phyloP scores from a whole-genome alignment of 2,888 invertebrate genomes.

The Pogonocherus hispidulus region DNA sequence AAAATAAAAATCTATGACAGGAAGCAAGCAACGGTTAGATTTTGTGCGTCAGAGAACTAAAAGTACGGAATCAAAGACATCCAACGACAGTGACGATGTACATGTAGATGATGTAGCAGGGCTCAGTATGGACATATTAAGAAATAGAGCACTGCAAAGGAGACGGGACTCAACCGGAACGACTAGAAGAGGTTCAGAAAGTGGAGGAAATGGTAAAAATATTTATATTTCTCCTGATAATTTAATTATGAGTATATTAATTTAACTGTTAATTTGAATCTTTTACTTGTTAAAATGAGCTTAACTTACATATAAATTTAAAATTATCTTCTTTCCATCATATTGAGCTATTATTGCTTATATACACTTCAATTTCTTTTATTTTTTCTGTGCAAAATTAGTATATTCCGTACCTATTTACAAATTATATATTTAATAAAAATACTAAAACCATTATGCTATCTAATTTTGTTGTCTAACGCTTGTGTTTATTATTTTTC shows the following conservation, averaged over 20 bases:
- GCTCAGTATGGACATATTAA: slow-evolving; percentile 63
- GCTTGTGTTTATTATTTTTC: slow-evolving; percentile 42
- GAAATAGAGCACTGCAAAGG: slow-evolving; percentile 59
- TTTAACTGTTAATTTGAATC: too few relatives aligned
- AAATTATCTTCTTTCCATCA: neutral
- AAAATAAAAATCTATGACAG: slow-evolving; percentile 36
- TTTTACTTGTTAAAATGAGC: neutral
- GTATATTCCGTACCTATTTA: too few relatives aligned
- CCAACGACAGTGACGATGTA: slow-evolving; percentile 62
- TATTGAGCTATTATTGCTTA: neutral
- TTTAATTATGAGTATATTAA: neutral
- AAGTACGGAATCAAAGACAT: slow-evolving; percentile 73
- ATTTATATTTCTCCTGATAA: neutral
- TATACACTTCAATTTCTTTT: neutral
- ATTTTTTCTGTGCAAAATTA: neutral
- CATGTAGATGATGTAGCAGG: slow-evolving; percentile 64
- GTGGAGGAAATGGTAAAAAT: slow-evolving; percentile 52
- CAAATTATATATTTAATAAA: neutral
- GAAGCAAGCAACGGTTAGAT: slow-evolving; percentile 58
- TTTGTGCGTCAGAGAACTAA: slow-evolving; percentile 68
- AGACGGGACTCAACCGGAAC: slow-evolving; percentile 69
- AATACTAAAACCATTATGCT: neutral
- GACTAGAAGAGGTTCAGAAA: slow-evolving; percentile 70
- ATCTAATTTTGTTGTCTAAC: slow-evolving; percentile 39
- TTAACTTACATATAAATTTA: neutral